These are phyloP conservation scores for Coccyzus lansbergi DNA, from an alignment of 2,797 vertebrate genomes.

Conservation along the genomic window DNA sequence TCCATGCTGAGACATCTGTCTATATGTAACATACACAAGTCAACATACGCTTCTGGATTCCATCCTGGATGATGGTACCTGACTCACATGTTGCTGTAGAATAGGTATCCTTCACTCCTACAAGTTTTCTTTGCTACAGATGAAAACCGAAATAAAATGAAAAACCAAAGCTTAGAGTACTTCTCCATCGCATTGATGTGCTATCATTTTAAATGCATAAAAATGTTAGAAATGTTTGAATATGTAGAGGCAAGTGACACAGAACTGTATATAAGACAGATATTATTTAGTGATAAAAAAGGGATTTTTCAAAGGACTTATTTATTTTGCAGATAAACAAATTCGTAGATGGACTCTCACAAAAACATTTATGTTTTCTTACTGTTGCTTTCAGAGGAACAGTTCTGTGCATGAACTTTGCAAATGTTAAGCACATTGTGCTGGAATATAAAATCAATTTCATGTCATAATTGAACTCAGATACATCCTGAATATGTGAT, in stretches of 20 bases:
- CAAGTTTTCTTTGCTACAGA: background rate
- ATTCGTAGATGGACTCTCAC: background rate
- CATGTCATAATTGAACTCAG: background rate
- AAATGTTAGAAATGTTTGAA: background rate
- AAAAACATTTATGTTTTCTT: background rate
- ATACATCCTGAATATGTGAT: background rate
- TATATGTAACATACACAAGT: background rate
- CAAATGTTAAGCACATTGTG: background rate
- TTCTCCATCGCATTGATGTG: background rate
- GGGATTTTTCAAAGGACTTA: background rate
- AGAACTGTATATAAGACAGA: background rate
- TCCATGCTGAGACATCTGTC: background rate
- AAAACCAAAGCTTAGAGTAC: accelerated
- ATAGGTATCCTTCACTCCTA: background rate
- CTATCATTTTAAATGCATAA: background rate
- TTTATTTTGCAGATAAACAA: background rate
- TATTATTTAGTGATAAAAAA: background rate
- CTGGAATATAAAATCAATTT: slow-evolving; percentile 8
- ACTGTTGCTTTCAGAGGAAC: background rate
- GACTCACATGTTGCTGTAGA: background rate
- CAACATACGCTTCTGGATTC: background rate
- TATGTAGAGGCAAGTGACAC: background rate
- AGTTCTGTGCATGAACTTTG: background rate
- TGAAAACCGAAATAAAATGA: background rate
- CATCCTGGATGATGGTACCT: background rate